Evolutionary conservation across 2,888 invertebrate genomes (phyloP).

Genomic region (Tipula vernalis): DNA sequence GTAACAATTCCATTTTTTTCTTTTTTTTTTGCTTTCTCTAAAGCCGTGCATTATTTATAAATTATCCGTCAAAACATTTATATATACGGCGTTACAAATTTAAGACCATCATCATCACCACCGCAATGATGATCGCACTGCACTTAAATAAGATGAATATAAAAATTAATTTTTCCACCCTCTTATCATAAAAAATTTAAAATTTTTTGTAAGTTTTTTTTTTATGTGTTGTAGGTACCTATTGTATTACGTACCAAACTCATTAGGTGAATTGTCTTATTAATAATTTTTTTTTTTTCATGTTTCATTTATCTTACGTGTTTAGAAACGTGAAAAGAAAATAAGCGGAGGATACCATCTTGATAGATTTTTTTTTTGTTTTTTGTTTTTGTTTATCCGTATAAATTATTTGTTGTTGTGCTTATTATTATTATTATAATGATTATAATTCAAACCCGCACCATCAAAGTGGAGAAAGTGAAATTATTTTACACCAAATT

Average conservation of each 20-base stretch:
- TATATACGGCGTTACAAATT: not conserved
- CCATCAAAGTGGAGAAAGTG: not conserved
- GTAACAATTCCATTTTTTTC: not conserved
- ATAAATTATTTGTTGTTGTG: not conserved
- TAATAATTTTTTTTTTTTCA: not conserved
- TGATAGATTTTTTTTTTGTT: not conserved
- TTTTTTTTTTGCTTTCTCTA: too few species aligned
- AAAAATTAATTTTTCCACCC: not conserved
- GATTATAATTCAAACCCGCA: not conserved
- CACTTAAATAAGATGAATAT: not conserved
- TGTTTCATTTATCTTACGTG: constrained; percentile 5
- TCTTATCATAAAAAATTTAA: not conserved
- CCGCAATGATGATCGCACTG: not conserved
- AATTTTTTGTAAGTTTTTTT: not conserved
- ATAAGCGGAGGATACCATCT: not conserved
- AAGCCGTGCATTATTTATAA: not conserved
- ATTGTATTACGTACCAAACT: not conserved
- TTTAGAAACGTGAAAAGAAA: not conserved
- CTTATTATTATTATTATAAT: not conserved
- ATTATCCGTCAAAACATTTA: not conserved
- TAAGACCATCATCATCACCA: not conserved
- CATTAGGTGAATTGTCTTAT: constrained; percentile 10
- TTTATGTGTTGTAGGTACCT: not conserved
- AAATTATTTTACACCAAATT: not conserved
- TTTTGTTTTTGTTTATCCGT: not conserved